These are phyloP conservation scores for Avahi laniger DNA, from an alignment of 2,797 vertebrate species.

Conservation along the genomic window DNA sequence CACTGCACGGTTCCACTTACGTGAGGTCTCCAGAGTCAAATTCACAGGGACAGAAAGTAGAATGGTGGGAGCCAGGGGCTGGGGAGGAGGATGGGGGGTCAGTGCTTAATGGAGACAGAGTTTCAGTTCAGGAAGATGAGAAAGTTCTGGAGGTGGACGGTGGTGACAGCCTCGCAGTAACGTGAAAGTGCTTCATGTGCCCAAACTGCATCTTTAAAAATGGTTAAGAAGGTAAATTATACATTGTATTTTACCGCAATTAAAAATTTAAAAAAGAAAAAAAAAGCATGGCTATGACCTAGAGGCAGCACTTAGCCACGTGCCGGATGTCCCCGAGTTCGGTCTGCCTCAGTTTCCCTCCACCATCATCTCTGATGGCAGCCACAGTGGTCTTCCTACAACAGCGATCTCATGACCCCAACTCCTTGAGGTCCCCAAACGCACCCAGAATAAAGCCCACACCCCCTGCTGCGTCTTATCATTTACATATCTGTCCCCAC, in stretches of 20 bases:
- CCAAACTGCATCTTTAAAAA: neutral
- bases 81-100: neutral
- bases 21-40: neutral
- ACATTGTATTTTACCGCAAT: neutral
- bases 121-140: neutral
- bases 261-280: neutral
- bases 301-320: neutral
- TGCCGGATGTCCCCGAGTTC: neutral
- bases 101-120: neutral
- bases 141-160: neutral
- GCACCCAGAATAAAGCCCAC: neutral
- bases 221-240: neutral
- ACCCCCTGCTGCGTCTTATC: rapidly evolving
- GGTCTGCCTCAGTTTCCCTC: neutral
- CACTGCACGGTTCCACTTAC: neutral
- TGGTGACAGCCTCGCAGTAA: neutral
- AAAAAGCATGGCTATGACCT: neutral
- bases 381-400: neutral
- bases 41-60: neutral
- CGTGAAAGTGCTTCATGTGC: neutral
- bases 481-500: neutral
- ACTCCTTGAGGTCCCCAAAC: neutral
- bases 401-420: rapidly evolving
- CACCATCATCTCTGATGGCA: neutral
- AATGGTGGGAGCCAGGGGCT: neutral